Evolutionary conservation across 2,888 invertebrate genomes (phyloP).

Genomic region (Scrobipalpa atriplicella): DNA sequence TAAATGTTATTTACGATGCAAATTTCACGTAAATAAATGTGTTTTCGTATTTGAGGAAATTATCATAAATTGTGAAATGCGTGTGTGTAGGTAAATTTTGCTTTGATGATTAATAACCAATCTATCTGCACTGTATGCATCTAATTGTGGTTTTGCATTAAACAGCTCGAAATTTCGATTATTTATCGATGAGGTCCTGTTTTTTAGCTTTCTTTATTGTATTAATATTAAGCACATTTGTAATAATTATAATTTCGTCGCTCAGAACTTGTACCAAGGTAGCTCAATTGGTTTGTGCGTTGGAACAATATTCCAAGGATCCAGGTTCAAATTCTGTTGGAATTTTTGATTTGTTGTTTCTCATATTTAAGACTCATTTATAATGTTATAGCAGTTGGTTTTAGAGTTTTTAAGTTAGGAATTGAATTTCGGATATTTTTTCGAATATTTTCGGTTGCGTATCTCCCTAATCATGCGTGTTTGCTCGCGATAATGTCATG

Average conservation of each 20-base stretch:
- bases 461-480: slow-evolving; percentile 7
- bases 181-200: too few species aligned
- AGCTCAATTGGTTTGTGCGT: too few species aligned
- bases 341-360: too few species aligned
- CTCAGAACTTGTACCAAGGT: too few species aligned
- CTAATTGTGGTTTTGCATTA: neutral
- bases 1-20: neutral
- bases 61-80: neutral
- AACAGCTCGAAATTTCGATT: neutral
- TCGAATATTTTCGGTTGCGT: neutral
- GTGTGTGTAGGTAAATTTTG: neutral
- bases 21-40: neutral
- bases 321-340: too few species aligned
- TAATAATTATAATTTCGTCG: too few species aligned
- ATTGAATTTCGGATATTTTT: neutral
- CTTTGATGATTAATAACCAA: slow-evolving; percentile 1
- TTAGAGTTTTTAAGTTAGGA: neutral
- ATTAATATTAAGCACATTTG: too few species aligned
- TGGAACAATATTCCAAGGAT: too few species aligned
- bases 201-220: too few species aligned
- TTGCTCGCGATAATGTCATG: slow-evolving; percentile 29
- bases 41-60: neutral
- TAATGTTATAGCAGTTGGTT: too few species aligned
- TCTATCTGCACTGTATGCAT: slow-evolving; percentile 6
- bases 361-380: too few species aligned